Conservation (phyloP, 2,888 invertebrate genomes). For the Phragmatobia fuliginosa region DNA sequence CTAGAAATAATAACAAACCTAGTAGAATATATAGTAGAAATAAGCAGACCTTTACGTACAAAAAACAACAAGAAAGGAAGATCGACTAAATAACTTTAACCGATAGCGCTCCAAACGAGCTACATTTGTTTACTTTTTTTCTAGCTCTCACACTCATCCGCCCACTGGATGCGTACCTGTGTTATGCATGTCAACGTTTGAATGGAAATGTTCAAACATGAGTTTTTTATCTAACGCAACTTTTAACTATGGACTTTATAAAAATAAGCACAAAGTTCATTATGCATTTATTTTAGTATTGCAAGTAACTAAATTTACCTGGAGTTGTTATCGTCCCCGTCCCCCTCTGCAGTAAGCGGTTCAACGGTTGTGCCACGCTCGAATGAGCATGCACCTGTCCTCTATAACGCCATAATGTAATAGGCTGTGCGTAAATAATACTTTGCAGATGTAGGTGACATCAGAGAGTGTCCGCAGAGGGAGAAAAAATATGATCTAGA, state of each 20-base stretch:
- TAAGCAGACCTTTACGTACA: neutral
- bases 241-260: constrained; percentile 19
- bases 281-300: constrained; percentile 44
- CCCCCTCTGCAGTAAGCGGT: constrained; percentile 52
- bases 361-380: constrained; percentile 65
- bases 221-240: constrained; percentile 33
- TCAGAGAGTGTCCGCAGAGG: constrained; percentile 3
- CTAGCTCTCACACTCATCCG: constrained; percentile 60
- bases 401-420: constrained; percentile 50
- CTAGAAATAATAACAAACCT: neutral
- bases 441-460: constrained; percentile 47
- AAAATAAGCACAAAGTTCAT: constrained; percentile 25
- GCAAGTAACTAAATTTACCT: constrained; percentile 66
- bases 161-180: constrained; percentile 71
- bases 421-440: constrained; percentile 36
- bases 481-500: neutral
- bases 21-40: neutral
- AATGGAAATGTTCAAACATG: constrained; percentile 53
- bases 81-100: constrained; percentile 40
- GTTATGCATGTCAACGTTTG: constrained; percentile 66
- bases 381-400: constrained; percentile 79
- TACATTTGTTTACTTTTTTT: constrained; percentile 73
- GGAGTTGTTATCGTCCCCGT: constrained; percentile 63
- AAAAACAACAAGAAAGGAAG: constrained; percentile 8
- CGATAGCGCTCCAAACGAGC: constrained; percentile 41